These are phyloP conservation scores for Abscondita cerata DNA, from an alignment of 2,888 invertebrate species.

Conservation along the genomic window DNA sequence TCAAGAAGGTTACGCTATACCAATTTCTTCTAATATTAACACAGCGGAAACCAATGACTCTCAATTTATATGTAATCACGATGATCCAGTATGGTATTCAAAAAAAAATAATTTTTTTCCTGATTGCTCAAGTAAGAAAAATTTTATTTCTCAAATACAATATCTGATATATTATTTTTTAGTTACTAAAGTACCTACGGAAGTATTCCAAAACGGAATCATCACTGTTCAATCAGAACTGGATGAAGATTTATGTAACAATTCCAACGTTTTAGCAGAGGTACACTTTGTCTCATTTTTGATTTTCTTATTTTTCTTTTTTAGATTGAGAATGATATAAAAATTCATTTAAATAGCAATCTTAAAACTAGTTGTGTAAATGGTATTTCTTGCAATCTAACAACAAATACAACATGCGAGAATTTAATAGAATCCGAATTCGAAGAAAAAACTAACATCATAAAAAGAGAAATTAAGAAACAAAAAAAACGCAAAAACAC, in stretches of 20 bases:
- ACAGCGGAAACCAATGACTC: slow-evolving; percentile 37
- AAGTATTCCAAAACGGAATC: slow-evolving; percentile 60
- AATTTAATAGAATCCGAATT: slow-evolving; percentile 38
- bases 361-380: slow-evolving; percentile 36
- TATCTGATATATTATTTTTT: too few species aligned
- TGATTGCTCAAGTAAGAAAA: slow-evolving; percentile 63
- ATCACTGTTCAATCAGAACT: slow-evolving; percentile 56
- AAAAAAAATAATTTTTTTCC: slow-evolving; percentile 57
- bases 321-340: slow-evolving; percentile 51
- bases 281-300: background rate
- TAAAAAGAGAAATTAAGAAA: slow-evolving; percentile 41
- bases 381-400: slow-evolving; percentile 37
- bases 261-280: slow-evolving; percentile 3
- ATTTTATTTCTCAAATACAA: too few species aligned
- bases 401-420: slow-evolving; percentile 38
- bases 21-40: slow-evolving; percentile 48
- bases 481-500: slow-evolving; percentile 36
- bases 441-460: slow-evolving; percentile 49
- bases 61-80: slow-evolving; percentile 53
- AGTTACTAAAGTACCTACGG: slow-evolving; percentile 61
- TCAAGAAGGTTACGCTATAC: slow-evolving; percentile 67
- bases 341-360: slow-evolving; percentile 45
- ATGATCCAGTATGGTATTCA: slow-evolving; percentile 55
- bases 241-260: slow-evolving; percentile 53
- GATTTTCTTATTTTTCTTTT: slow-evolving; percentile 5